A percentile compares a stretch with the other conserved stretches of the same genome.
phyloP scores from a whole-genome alignment of 2,888 invertebrate species.

The Amiota minor region DNA sequence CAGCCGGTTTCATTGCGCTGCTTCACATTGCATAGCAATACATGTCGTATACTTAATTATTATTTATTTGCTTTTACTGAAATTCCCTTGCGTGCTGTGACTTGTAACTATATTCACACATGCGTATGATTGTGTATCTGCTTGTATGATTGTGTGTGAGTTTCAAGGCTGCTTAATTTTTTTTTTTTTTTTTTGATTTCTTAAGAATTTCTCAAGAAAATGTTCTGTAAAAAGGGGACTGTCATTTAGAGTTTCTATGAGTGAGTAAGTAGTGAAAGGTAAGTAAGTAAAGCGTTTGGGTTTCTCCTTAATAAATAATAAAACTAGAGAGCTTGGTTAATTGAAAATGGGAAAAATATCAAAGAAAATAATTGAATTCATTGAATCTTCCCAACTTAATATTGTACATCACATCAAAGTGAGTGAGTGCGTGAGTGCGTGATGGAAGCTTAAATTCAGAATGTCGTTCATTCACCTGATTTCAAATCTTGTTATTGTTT shows the following conservation, averaged over 20 bases:
- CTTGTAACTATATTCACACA: neutral
- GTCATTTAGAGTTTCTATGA: too few species aligned
- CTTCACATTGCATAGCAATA: neutral
- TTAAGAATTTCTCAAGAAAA: too few species aligned
- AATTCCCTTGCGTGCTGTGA: neutral
- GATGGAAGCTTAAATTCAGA: neutral
- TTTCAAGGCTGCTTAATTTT: too few species aligned
- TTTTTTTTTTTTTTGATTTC: too few species aligned
- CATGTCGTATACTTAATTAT: slow-evolving; percentile 16
- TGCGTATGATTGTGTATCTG: too few species aligned
- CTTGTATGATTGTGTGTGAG: too few species aligned
- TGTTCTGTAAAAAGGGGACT: too few species aligned
- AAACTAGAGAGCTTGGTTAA: neutral
- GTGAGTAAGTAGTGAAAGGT: neutral
- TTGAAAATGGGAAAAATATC: neutral
- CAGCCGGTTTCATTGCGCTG: neutral
- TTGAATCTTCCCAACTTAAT: neutral
- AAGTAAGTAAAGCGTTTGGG: neutral
- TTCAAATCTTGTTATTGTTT: neutral
- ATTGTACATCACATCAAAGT: neutral
- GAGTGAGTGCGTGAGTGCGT: neutral
- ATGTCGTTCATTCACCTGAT: slow-evolving; percentile 18
- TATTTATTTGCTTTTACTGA: slow-evolving; percentile 10
- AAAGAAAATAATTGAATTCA: neutral
- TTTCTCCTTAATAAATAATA: too few species aligned